Conservation (phyloP, 1,140 invertebrate genomes). For the Drosophila punjabiensis region DNA sequence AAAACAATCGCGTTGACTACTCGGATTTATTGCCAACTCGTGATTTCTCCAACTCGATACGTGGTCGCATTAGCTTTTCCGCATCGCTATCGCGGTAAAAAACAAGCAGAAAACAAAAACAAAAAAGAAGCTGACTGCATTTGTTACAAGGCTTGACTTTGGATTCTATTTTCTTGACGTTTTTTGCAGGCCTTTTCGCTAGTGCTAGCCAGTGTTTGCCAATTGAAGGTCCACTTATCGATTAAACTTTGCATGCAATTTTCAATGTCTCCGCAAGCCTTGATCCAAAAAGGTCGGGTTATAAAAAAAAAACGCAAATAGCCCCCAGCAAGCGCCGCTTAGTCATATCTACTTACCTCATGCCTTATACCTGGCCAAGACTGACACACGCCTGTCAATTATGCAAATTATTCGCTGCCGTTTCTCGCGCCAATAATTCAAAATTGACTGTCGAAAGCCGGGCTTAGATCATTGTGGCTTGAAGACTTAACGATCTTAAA, state of each 20-base stretch:
- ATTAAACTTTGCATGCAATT: constrained; percentile 80
- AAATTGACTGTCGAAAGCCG: constrained; percentile 29
- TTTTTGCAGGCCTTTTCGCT: constrained; percentile 25
- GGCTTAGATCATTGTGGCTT: constrained; percentile 1
- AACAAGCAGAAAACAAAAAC: constrained; percentile 2
- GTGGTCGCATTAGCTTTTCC: constrained; percentile 69
- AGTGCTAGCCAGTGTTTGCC: constrained; percentile 46
- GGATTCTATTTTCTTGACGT: constrained; percentile 28
- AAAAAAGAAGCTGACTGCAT: constrained; percentile 48
- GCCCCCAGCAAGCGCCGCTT: constrained; percentile 28
- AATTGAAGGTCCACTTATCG: constrained; percentile 72
- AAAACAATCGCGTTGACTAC: constrained; percentile 64
- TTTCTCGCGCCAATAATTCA: constrained; percentile 39
- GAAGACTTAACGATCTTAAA: constrained; percentile 15
- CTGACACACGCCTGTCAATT: constrained; percentile 59
- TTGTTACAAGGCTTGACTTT: constrained; percentile 32
- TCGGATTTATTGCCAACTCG: constrained; percentile 70
- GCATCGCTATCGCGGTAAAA: constrained; percentile 36
- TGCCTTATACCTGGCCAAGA: constrained; percentile 5
- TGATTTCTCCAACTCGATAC: constrained; percentile 53
- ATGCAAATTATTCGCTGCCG: constrained; percentile 64
- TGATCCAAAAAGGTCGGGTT: constrained; percentile 68
- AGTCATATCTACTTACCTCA: constrained; percentile 22
- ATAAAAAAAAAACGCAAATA: constrained; percentile 47
- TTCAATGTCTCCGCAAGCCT: constrained; percentile 76